A percentile compares a stretch with the other conserved stretches of the same genome.
Evolutionary conservation across 2,797 vertebrate species (phyloP).

Genomic region (Rhynchotus rufescens): DNA sequence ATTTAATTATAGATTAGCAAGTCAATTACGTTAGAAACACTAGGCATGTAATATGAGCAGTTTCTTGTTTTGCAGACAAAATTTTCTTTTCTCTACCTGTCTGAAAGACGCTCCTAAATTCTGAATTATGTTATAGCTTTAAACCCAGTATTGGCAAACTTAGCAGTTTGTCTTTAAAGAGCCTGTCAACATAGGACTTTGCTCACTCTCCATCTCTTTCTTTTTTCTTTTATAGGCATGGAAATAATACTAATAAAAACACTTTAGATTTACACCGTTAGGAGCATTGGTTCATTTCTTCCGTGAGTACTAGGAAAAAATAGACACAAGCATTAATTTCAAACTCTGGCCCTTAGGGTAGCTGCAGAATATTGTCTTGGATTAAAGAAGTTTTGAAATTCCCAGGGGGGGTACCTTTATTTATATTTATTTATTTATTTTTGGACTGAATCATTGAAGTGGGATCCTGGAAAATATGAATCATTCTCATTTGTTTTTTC

Average conservation of each 20-base stretch:
- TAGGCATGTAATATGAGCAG: neutral
- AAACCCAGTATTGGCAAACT: neutral
- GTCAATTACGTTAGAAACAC: constrained; percentile 1
- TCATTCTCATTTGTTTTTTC: neutral
- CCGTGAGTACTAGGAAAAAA: neutral
- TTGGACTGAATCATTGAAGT: neutral
- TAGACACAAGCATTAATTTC: constrained; percentile 38
- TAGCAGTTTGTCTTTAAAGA: neutral
- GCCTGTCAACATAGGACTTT: neutral
- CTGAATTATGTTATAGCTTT: neutral
- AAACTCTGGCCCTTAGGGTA: neutral
- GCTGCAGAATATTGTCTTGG: constrained; percentile 40
- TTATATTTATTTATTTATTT: neutral
- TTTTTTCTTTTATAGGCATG: neutral
- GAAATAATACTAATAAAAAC: constrained; percentile 6
- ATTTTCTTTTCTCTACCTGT: neutral
- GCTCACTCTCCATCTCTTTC: neutral
- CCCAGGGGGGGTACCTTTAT: neutral
- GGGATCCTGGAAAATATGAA: neutral
- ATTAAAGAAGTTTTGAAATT: constrained; percentile 37
- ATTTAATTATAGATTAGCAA: constrained; percentile 32
- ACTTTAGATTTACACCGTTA: neutral
- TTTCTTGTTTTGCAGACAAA: neutral
- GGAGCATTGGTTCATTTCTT: constrained; percentile 1
- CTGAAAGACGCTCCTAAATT: neutral